Conservation (phyloP, 2,888 invertebrate species). For the Watsonalla binaria region DNA sequence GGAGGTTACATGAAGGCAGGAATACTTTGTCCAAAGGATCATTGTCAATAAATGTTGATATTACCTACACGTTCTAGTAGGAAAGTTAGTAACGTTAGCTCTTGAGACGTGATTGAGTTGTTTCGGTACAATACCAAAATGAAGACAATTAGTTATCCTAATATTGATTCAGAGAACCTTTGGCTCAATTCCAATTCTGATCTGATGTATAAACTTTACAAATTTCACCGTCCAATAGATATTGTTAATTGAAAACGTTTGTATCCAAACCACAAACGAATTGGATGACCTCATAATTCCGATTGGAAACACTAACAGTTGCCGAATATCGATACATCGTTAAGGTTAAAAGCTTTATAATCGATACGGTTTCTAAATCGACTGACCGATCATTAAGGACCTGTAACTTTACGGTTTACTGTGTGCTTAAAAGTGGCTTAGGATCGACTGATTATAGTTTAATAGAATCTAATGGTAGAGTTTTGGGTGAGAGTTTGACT, state of each 20-base stretch:
- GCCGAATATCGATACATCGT: constrained; percentile 1
- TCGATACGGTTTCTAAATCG: not conserved
- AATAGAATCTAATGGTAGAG: not conserved
- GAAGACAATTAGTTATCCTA: too few relatives aligned
- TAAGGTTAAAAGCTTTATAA: not conserved
- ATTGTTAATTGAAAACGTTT: constrained; percentile 1
- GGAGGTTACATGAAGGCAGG: too few relatives aligned
- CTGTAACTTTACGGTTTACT: not conserved
- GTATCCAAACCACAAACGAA: not conserved
- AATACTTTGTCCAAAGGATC: too few relatives aligned
- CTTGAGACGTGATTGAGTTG: too few relatives aligned
- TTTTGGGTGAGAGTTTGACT: too few relatives aligned
- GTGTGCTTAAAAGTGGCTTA: not conserved
- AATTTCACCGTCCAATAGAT: not conserved
- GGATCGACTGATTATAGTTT: not conserved
- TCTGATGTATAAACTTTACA: not conserved
- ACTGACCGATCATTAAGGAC: not conserved
- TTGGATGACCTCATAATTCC: constrained; percentile 1
- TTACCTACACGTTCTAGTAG: too few relatives aligned
- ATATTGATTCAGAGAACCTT: too few relatives aligned
- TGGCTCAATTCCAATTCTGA: not conserved
- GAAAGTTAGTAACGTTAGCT: too few relatives aligned
- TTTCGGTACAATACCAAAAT: too few relatives aligned
- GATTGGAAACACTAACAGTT: not conserved
- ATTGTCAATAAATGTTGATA: too few relatives aligned